Conservation (phyloP, 2,113 vertebrate genomes). For the Recurvirostra avosetta region DNA sequence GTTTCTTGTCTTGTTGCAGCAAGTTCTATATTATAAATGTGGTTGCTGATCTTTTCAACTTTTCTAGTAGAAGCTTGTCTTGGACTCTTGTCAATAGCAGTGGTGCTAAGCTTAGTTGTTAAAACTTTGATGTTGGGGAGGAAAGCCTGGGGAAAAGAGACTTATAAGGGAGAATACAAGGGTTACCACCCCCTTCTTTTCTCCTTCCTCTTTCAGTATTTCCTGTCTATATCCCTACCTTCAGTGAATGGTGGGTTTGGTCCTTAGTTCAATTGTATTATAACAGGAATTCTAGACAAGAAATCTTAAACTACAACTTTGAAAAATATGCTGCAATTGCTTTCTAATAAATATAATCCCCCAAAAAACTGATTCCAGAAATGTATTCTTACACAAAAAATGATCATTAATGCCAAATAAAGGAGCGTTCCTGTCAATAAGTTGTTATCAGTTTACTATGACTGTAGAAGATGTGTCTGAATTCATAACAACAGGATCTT, state of each 20-base stretch:
- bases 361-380: neutral
- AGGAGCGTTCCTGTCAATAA: neutral
- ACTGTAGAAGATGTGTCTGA: neutral
- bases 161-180: neutral
- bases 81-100: constrained; percentile 11
- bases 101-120: neutral
- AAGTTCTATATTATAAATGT: neutral
- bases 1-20: constrained; percentile 38
- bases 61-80: constrained; percentile 27
- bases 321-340: neutral
- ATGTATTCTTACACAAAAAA: neutral
- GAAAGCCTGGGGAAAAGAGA: neutral
- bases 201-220: neutral
- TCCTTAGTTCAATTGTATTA: neutral
- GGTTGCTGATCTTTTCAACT: constrained; percentile 1
- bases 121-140: constrained; percentile 15
- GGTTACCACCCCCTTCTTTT: neutral
- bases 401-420: neutral
- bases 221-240: neutral
- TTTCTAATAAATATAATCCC: neutral
- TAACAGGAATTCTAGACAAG: neutral
- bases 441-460: neutral
- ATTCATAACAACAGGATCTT: neutral
- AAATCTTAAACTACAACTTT: neutral
- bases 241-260: neutral